Percentiles rank a stretch among this genome's conserved stretches.
phyloP scores from a whole-genome alignment of 2,113 vertebrate genomes.

The Leptodactylus fuscus region DNA sequence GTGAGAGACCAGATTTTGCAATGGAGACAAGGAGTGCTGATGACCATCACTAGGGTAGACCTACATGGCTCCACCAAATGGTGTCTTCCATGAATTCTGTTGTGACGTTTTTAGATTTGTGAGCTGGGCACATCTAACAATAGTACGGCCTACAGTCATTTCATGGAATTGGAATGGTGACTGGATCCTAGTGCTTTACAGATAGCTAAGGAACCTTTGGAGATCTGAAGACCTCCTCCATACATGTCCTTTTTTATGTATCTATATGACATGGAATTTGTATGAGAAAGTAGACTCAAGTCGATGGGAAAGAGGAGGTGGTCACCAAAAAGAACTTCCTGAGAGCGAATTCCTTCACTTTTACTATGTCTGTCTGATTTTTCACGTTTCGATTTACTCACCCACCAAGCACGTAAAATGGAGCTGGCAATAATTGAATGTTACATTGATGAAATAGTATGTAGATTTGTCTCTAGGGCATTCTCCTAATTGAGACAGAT shows the following conservation, averaged over 20 bases:
- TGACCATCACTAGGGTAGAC: too few relatives aligned
- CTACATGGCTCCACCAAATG: too few relatives aligned
- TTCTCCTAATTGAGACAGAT: conserved; percentile 60
- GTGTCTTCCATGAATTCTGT: too few relatives aligned
- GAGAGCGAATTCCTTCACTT: conserved; percentile 5
- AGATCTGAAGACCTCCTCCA: not conserved
- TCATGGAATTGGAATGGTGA: too few relatives aligned
- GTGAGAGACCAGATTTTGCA: too few relatives aligned
- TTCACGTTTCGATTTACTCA: conserved; percentile 20
- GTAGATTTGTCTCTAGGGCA: conserved; percentile 59
- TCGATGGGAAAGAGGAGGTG: not conserved
- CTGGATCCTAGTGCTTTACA: too few relatives aligned
- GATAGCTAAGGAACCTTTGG: not conserved
- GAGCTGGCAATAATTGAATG: conserved; percentile 65
- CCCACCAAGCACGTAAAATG: conserved; percentile 39
- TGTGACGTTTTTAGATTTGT: too few relatives aligned
- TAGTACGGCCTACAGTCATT: too few relatives aligned
- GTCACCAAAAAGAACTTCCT: not conserved
- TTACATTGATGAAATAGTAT: conserved; percentile 60
- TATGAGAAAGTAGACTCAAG: not conserved
- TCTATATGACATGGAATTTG: not conserved
- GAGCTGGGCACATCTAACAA: too few relatives aligned
- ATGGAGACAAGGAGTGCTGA: too few relatives aligned
- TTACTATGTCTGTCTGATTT: not conserved
- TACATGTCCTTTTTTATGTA: not conserved